phyloP scores from a whole-genome alignment of 1,140 invertebrate species.

The Orius insidiosus region DNA sequence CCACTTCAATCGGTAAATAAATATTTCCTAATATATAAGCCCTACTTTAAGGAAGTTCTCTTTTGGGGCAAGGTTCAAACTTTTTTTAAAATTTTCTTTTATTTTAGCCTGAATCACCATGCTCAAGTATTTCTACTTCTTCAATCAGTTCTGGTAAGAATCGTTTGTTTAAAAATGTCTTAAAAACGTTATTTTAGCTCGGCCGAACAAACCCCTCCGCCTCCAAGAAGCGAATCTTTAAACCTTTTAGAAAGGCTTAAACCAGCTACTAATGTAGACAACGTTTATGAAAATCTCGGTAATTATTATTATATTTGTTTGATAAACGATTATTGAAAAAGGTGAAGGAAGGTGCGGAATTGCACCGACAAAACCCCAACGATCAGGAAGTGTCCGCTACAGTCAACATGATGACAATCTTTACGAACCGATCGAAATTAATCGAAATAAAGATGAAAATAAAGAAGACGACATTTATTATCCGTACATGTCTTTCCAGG shows the following conservation, averaged over 20 bases:
- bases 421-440: constrained; percentile 13
- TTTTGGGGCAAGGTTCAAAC: neutral
- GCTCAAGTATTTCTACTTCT: neutral
- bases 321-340: too few species aligned
- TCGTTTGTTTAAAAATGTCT: neutral
- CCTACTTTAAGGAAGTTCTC: neutral
- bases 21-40: too few species aligned
- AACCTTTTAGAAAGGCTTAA: constrained; percentile 21
- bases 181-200: constrained; percentile 7
- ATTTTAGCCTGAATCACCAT: constrained; percentile 1
- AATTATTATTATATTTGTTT: constrained; percentile 10
- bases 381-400: constrained; percentile 65
- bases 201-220: constrained; percentile 39
- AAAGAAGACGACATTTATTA: constrained; percentile 58
- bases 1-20: constrained; percentile 22
- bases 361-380: constrained; percentile 57
- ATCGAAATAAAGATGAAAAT: neutral
- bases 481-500: constrained; percentile 42
- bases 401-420: constrained; percentile 11
- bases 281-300: constrained; percentile 25
- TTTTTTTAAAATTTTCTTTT: neutral
- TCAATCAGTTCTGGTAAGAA: constrained; percentile 1
- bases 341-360: constrained; percentile 58
- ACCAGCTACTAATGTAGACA: constrained; percentile 5
- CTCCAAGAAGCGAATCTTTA: constrained; percentile 35